Evolutionary conservation across 2,888 invertebrate genomes (phyloP).

Genomic region (Leptura quadrifasciata): DNA sequence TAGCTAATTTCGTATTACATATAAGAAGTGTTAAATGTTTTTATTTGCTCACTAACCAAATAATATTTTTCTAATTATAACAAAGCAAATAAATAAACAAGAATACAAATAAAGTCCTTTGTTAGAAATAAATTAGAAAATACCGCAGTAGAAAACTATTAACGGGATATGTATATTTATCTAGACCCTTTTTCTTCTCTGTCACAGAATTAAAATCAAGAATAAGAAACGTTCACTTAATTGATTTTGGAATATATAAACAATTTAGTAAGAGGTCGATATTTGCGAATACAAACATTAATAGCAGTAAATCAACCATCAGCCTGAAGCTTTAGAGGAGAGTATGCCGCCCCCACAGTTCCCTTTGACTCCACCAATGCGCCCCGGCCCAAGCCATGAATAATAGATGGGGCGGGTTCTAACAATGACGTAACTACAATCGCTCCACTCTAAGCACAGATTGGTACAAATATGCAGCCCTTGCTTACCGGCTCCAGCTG

Average conservation of each 20-base stretch:
- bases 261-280: constrained; percentile 14
- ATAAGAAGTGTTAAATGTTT: too few species aligned
- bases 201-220: not conserved
- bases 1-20: too few species aligned
- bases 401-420: constrained; percentile 73
- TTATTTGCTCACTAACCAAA: too few species aligned
- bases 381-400: constrained; percentile 67
- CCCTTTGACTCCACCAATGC: constrained; percentile 48
- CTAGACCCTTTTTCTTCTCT: too few species aligned
- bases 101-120: not conserved
- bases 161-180: too few species aligned
- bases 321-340: constrained; percentile 51
- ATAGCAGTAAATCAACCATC: constrained; percentile 55
- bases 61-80: not conserved
- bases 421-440: constrained; percentile 75
- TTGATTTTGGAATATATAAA: constrained; percentile 1
- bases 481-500: constrained; percentile 61
- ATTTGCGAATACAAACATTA: constrained; percentile 51
- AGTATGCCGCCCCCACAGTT: constrained; percentile 54
- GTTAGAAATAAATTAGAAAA: too few species aligned
- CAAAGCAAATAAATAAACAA: not conserved
- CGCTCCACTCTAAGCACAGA: constrained; percentile 71
- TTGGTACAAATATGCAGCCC: constrained; percentile 69
- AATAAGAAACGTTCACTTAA: not conserved
- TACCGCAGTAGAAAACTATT: too few species aligned